Evolutionary conservation across 1,140 invertebrate species (phyloP), one percentile per base, ranked within the genome.

Genomic region (Apolygus lucorum): DNA sequence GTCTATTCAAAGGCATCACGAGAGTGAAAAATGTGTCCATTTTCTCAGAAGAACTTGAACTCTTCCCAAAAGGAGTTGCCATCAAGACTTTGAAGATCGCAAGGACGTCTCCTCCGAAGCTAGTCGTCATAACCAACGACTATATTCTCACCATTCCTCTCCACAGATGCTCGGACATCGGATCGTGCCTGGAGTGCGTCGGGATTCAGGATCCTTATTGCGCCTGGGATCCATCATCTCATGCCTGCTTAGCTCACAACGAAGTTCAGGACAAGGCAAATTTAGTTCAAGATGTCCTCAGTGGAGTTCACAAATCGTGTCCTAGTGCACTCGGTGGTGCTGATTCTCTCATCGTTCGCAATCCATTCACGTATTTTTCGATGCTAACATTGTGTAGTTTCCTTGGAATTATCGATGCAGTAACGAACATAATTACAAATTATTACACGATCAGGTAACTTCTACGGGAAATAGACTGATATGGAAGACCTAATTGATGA

Each of bases 201-300:
- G 86, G 86, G 21, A 82, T 98, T 25, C 94, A 96, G 83, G 96
- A 99, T 82, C 96, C 96, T 0, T 95, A 98, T 79, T 99, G 97
- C 82, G 95, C 93, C 8, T 99, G 96, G 96, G 89, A 95, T 78
- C 84, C 86, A 28, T 86, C 87, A 65, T 84, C 86, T 71, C 82
- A 85, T 74, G 82, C 85, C 72, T 95, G 92, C 79, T 85, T 88
- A 49, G 85, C 88, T 72, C 68, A 84, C 89, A 24, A 82, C 82
- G 70, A 86, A 82, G n/a, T n/a, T n/a, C n/a, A n/a, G n/a, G n/a
- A n/a, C n/a, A n/a, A n/a, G n/a, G n/a, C n/a, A n/a, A n/a, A n/a
- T n/a, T n/a, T n/a, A n/a, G n/a, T n/a, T n/a, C n/a, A n/a, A n/a
- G n/a, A n/a, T n/a, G n/a, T n/a, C n/a, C n/a, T n/a, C n/a, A n/a